These are phyloP conservation scores for Tipula lateralis DNA, from an alignment of 2,888 invertebrate species.

Conservation along the genomic window DNA sequence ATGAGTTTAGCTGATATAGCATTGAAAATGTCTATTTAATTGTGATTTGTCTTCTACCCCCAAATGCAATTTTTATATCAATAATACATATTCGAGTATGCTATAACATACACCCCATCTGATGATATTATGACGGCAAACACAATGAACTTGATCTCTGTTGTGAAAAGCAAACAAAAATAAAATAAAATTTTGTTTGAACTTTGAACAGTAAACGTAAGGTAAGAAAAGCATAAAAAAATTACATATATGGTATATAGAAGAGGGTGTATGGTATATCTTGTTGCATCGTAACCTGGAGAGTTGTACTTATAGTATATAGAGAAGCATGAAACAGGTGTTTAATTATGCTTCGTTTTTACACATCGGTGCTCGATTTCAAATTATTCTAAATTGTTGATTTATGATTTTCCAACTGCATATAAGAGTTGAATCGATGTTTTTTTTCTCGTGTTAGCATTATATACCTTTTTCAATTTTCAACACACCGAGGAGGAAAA, in stretches of 20 bases:
- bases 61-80: background rate
- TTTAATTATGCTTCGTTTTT: background rate
- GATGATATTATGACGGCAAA: background rate
- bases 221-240: background rate
- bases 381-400: constrained; percentile 6
- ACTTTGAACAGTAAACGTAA: background rate
- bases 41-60: background rate
- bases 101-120: background rate
- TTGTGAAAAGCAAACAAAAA: background rate
- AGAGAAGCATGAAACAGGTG: background rate
- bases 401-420: background rate
- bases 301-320: background rate
- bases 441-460: background rate
- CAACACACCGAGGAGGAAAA: background rate
- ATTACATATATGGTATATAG: too few species aligned
- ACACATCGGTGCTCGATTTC: background rate
- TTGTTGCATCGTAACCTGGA: background rate
- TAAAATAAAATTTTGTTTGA: background rate
- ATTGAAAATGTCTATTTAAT: background rate
- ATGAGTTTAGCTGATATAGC: background rate
- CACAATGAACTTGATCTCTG: background rate
- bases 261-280: background rate
- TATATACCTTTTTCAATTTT: background rate
- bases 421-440: background rate
- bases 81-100: background rate